A percentile compares a stretch with the other conserved stretches of the same genome.
These are phyloP conservation scores for Serinus canaria DNA, from an alignment of 2,113 vertebrate species.

Conservation along the genomic window DNA sequence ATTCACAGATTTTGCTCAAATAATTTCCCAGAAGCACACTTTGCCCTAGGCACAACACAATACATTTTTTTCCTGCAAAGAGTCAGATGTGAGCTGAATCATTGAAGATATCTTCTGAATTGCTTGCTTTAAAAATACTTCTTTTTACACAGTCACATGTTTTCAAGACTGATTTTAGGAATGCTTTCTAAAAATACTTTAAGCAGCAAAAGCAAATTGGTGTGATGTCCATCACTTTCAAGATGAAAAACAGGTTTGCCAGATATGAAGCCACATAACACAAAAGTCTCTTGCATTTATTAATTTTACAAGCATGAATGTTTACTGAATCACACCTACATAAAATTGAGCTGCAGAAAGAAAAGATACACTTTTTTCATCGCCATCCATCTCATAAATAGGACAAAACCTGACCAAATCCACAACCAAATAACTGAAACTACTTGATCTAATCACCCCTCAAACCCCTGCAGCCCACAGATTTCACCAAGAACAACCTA, in stretches of 20 bases:
- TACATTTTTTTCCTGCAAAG: not conserved
- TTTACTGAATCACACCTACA: not conserved
- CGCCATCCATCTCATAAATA: not conserved
- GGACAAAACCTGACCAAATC: not conserved
- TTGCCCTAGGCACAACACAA: not conserved
- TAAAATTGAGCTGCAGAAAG: not conserved
- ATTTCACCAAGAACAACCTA: not conserved
- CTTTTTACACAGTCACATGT: not conserved
- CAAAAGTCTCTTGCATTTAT: not conserved
- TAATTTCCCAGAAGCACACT: not conserved
- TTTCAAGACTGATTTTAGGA: not conserved
- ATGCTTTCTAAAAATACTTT: not conserved
- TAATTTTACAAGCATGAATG: not conserved
- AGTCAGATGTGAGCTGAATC: not conserved
- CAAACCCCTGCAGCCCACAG: not conserved
- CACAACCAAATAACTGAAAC: not conserved
- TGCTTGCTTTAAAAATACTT: slow-evolving; percentile 8
- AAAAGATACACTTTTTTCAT: not conserved
- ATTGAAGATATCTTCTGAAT: not conserved
- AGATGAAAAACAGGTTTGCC: not conserved
- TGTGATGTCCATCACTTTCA: not conserved
- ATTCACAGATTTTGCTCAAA: not conserved
- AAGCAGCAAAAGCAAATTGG: not conserved
- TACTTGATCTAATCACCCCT: not conserved
- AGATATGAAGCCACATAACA: not conserved